Evolutionary conservation across 1,140 invertebrate species (phyloP), one percentile per base, ranked within the genome.

Genomic region (Heterodera schachtii): DNA sequence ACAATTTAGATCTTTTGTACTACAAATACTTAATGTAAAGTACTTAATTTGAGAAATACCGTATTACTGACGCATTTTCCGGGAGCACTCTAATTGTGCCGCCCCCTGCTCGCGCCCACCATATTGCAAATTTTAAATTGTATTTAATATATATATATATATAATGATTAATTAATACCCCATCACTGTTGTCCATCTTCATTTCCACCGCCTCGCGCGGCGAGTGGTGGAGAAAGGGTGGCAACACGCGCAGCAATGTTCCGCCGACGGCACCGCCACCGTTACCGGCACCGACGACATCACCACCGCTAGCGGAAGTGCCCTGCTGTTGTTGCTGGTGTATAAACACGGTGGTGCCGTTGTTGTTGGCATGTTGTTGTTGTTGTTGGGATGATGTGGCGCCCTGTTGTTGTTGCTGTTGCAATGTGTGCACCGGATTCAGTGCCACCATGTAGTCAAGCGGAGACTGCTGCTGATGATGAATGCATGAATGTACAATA

Each of bases 361-460:
- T 71, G 69, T 43, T 71, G 69, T 71, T 43, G 31, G 13, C 69
- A 41, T 43, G 69, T 11, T 41, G 69, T 41, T 21, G 43, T 9
- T 71, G 69, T 43, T 71, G 69, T 71, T 43, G 31, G 13, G 31
- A 41, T 43, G 69, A 8, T 41, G 69, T 41, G 31, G 31, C 31
- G 31, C 1, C 1, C 31, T 21, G 43, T 41, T 8, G 21, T 64
- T 64, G 69, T 71, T 69, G 67, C 19, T 69, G 67, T 43, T 71
- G 69, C 21, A 71, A 11, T 41, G 8, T 43, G 69, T 71, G 69
- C 41, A 46, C 41, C 9, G 69, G 69, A 19, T 71, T 71, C 69
- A 71, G 19, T n/a, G 69, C 69, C 9, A 71, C 69, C 69, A 71
- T 71, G 69, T 71, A 71, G 69, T 71, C 69, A 41, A 71, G 69